These are phyloP conservation scores for Acheta domesticus DNA, from an alignment of 2,888 invertebrate genomes.

Conservation along the genomic window DNA sequence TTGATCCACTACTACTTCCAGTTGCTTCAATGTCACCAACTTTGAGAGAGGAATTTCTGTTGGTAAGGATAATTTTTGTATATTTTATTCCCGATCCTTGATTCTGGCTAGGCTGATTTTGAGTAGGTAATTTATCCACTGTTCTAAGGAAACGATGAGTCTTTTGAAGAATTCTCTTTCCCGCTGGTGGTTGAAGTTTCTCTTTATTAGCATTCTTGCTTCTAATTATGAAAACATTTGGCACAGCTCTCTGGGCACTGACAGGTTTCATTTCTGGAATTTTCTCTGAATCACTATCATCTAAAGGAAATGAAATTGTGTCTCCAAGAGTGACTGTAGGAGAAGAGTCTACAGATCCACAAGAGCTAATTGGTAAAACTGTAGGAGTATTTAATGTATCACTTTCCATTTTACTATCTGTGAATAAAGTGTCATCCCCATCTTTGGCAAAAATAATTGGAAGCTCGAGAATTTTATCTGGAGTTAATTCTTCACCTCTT, in stretches of 20 bases:
- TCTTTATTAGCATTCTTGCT: constrained; percentile 21
- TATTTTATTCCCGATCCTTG: constrained; percentile 25
- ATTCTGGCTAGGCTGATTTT: neutral
- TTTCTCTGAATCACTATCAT: constrained; percentile 28
- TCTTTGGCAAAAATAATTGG: constrained; percentile 43
- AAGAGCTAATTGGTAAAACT: constrained; percentile 30
- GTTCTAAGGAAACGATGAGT: constrained; percentile 27
- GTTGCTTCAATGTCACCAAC: constrained; percentile 24
- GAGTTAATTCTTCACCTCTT: constrained; percentile 37
- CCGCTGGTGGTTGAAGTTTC: neutral
- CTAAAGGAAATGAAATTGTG: constrained; percentile 33
- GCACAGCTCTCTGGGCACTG: neutral
- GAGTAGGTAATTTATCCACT: constrained; percentile 24
- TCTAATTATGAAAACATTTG: constrained; percentile 22
- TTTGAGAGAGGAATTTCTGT: constrained; percentile 27
- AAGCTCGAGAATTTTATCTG: constrained; percentile 42
- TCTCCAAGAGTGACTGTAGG: constrained; percentile 31
- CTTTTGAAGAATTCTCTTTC: constrained; percentile 19
- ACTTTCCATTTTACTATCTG: constrained; percentile 19
- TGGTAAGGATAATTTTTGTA: constrained; percentile 30
- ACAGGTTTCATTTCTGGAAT: neutral
- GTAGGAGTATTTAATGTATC: constrained; percentile 26
- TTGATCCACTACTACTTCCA: neutral
- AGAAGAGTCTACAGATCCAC: constrained; percentile 23
- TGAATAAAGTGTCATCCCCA: constrained; percentile 29